phyloP scores from a whole-genome alignment of 2,888 invertebrate species.

The Melolontha melolontha region DNA sequence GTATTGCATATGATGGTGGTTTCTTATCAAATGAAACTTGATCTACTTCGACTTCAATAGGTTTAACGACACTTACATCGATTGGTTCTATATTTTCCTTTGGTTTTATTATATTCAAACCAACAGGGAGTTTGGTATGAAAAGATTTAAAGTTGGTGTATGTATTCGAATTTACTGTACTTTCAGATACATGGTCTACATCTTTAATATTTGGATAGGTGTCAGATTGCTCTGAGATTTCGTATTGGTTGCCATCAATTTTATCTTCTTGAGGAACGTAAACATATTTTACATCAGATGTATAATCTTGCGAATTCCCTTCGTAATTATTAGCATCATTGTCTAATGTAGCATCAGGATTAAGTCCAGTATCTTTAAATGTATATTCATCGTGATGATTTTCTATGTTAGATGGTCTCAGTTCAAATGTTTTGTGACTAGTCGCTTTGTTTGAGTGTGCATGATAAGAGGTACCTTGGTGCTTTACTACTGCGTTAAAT shows the following conservation, averaged over 20 bases:
- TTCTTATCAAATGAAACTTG: slow-evolving; percentile 25
- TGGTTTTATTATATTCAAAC: slow-evolving; percentile 40
- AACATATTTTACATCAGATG: slow-evolving; percentile 38
- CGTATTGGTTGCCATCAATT: slow-evolving; percentile 17
- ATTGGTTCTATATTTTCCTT: slow-evolving; percentile 37
- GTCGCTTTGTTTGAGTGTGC: slow-evolving; percentile 57
- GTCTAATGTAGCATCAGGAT: neutral
- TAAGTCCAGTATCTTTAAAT: slow-evolving; percentile 15
- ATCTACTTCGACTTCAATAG: slow-evolving; percentile 45
- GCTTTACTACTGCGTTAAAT: slow-evolving; percentile 71
- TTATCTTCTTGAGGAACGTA: slow-evolving; percentile 37
- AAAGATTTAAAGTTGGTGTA: slow-evolving; percentile 26
- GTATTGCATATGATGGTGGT: slow-evolving; percentile 4
- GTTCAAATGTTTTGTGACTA: slow-evolving; percentile 37
- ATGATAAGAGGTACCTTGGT: slow-evolving; percentile 66
- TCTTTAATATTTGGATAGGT: slow-evolving; percentile 21
- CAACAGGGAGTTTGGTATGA: slow-evolving; percentile 28
- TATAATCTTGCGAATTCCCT: slow-evolving; percentile 23
- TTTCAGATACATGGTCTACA: slow-evolving; percentile 33
- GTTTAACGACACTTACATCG: slow-evolving; percentile 45
- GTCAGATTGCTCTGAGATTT: slow-evolving; percentile 18
- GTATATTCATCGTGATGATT: slow-evolving; percentile 12
- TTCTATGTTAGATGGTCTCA: slow-evolving; percentile 16
- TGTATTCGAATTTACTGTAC: slow-evolving; percentile 17
- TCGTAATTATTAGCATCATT: slow-evolving; percentile 1